A percentile compares a stretch with the other conserved stretches of the same genome.
Evolutionary conservation across 2,888 invertebrate genomes (phyloP).

Genomic region (Callinectes sapidus): DNA sequence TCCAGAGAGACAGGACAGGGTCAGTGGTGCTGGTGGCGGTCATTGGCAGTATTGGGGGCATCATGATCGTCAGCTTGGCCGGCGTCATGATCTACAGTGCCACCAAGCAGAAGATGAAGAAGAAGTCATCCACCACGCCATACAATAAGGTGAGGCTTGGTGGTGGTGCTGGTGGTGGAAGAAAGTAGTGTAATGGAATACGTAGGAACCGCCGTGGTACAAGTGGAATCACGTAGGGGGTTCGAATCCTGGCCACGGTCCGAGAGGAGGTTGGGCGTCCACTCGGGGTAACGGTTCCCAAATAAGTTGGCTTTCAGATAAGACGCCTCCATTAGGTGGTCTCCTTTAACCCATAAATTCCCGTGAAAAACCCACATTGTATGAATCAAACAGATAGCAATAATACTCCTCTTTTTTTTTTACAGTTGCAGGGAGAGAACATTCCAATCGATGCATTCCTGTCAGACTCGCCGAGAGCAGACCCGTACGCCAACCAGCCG

Average conservation of each 20-base stretch:
- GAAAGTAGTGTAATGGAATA: too few species aligned
- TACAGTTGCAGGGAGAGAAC: background rate
- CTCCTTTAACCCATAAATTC: too few species aligned
- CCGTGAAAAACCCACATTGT: too few species aligned
- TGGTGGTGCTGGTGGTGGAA: background rate
- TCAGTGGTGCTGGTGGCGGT: conserved; percentile 22
- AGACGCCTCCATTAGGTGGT: too few species aligned
- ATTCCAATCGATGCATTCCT: background rate
- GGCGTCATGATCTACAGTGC: conserved; percentile 11
- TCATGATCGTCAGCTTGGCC: background rate
- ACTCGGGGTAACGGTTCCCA: too few species aligned
- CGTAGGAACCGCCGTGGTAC: too few species aligned
- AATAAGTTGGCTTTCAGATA: too few species aligned
- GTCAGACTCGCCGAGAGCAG: background rate
- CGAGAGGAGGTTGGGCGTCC: too few species aligned
- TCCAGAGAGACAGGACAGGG: background rate
- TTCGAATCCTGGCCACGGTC: too few species aligned
- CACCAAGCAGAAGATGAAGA: background rate
- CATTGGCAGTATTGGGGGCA: background rate
- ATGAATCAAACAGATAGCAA: too few species aligned
- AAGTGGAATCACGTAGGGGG: too few species aligned
- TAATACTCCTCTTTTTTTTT: background rate
- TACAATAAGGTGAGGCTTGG: background rate
- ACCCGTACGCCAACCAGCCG: background rate
- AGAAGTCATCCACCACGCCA: background rate